Base-by-base conservation (phyloP, 2,888 invertebrate species). In the Smittia aterrima region DNA sequence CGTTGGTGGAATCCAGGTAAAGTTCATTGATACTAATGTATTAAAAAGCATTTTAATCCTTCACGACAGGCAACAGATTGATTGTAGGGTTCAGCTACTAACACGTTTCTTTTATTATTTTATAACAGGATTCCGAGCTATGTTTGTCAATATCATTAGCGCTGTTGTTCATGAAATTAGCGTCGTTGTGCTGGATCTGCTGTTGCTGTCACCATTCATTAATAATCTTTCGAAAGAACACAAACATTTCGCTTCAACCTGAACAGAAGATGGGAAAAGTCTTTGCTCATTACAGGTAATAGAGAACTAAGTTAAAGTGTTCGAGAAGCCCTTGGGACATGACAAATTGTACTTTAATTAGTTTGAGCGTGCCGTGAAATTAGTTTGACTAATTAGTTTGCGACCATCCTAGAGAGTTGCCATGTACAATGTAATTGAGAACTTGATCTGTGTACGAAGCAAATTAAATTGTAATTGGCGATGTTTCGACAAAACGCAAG, bases 121-220 rank as follows among this genome's bases (percentile, higher is more conserved):
- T 47, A 2, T 13, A 47, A n/a, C 84, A 88, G 88, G 88, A 88
- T 77, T 82, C 86, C 0, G 87, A 87, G 78, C 79, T 88, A 70
- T 89, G 88, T 78, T 83, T 85, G 79, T 85, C 87, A 1, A 82
- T 89, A 74, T 87, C 88, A 1, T 84, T 89, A 76, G 85, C 87
- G 2, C 82, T 89, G 72, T 89, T 90, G 78, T 90, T 88, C 78
- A 84, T 88, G 41, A 85, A 89, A 75, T 83, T 90, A 72, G 86
- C 88, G 66, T 86, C 88, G 13, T 86, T 89, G 76, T 88, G 88
- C 77, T 90, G 90, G 90, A 84, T 89, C 81, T 84, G 88, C 74
- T 86, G 87, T 16, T 89, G 89, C 85, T 86, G 88, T 20, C 87
- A 87, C 80, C 88, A 89, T 79, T 85, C 89, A 79, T 86, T 87